Evolutionary conservation across 1,140 invertebrate genomes (phyloP).

Genomic region (Berghia stephanieae): DNA sequence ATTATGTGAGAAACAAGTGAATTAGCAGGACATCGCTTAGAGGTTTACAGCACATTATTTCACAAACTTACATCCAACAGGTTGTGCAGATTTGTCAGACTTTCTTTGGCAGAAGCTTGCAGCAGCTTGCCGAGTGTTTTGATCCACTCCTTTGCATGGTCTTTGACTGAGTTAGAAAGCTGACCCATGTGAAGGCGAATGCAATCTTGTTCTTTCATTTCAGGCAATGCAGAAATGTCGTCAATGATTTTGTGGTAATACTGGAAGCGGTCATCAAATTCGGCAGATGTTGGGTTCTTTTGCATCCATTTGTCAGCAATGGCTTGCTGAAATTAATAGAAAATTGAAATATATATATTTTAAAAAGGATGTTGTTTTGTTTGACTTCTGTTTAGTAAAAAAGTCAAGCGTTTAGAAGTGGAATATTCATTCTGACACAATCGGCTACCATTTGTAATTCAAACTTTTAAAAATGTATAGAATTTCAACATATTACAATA

Average conservation of each 20-base stretch:
- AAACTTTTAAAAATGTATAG: no score
- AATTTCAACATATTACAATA: no score
- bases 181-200: constrained; percentile 62
- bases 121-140: constrained; percentile 64
- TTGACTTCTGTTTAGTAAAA: no score
- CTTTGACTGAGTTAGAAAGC: constrained; percentile 58
- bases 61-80: constrained; percentile 60
- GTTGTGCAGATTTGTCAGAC: constrained; percentile 54
- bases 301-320: constrained; percentile 76
- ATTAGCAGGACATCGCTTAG: not conserved
- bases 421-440: no score
- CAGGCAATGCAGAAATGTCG: constrained; percentile 69
- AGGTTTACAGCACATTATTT: not conserved
- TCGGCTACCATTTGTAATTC: no score
- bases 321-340: constrained; percentile 50
- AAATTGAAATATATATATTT: constrained; percentile 2
- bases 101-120: constrained; percentile 63
- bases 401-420: no score
- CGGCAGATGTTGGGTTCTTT: constrained; percentile 76
- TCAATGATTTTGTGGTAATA: constrained; percentile 82
- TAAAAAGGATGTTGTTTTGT: not conserved
- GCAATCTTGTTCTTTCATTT: constrained; percentile 63
- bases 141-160: constrained; percentile 66
- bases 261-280: constrained; percentile 84
- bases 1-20: no score